Conservation (phyloP, 1,140 invertebrate genomes). For the Danaus melanippus region DNA sequence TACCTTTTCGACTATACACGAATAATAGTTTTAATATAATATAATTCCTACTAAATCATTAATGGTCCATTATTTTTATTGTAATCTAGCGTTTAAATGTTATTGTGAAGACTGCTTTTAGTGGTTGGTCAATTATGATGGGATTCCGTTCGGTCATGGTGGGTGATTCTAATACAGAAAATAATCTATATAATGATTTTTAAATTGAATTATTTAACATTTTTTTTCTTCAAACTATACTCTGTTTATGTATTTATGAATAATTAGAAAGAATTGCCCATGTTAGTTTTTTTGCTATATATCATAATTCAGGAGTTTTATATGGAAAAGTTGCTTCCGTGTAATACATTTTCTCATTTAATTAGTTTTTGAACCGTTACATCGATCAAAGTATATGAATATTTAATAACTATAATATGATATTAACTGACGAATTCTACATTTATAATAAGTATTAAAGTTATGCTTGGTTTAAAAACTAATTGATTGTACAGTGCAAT, state of each 20-base stretch:
- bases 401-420: conserved; percentile 1
- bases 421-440: too few relatives aligned
- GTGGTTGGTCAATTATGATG: conserved; percentile 61
- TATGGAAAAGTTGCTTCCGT: conserved; percentile 5
- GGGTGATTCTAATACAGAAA: conserved; percentile 21
- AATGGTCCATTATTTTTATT: conserved; percentile 64
- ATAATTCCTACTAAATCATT: conserved; percentile 64
- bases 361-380: conserved; percentile 1
- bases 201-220: too few relatives aligned
- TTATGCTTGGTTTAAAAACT: not conserved
- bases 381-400: too few relatives aligned
- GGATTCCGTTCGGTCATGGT: conserved; percentile 21
- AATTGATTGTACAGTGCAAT: conserved; percentile 10
- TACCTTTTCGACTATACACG: too few relatives aligned
- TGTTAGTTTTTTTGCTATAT: conserved; percentile 17
- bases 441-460: too few relatives aligned
- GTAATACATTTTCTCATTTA: not conserved
- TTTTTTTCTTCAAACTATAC: too few relatives aligned
- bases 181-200: too few relatives aligned
- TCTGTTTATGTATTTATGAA: too few relatives aligned
- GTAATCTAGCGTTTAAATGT: conserved; percentile 37
- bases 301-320: conserved; percentile 4
- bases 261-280: conserved; percentile 12
- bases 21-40: conserved; percentile 9
- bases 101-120: conserved; percentile 58